phyloP scores from a whole-genome alignment of 2,113 vertebrate species.

The Zootoca vivipara region DNA sequence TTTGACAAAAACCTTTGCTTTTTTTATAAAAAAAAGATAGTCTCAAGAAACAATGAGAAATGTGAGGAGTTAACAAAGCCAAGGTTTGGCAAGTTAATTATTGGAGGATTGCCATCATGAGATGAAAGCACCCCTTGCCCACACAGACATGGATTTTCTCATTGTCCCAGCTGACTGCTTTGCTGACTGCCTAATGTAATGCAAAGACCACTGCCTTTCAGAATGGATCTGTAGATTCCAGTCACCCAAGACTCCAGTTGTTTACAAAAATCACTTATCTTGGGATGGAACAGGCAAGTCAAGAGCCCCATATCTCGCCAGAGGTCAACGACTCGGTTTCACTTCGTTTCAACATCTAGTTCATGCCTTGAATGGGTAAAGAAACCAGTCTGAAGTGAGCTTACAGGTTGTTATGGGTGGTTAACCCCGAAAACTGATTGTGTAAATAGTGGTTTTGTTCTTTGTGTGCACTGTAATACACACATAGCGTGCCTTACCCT shows the following conservation, averaged over 20 bases:
- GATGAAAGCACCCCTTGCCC: not conserved
- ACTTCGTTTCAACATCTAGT: not conserved
- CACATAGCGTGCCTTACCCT: not conserved
- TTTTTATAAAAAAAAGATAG: not conserved
- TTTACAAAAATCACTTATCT: constrained; percentile 13
- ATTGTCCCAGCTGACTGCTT: not conserved
- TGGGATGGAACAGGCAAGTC: not conserved
- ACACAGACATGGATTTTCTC: not conserved
- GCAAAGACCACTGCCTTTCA: not conserved
- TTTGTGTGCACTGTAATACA: not conserved
- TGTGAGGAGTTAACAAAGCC: not conserved
- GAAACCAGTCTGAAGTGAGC: not conserved
- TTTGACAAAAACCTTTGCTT: not conserved
- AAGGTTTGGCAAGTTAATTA: not conserved
- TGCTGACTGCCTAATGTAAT: not conserved
- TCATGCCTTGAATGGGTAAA: constrained; percentile 3
- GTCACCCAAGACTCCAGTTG: not conserved
- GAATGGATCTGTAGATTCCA: not conserved
- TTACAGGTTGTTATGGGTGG: not conserved
- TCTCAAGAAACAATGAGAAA: not conserved
- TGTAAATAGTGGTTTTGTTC: not conserved
- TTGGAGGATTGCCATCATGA: not conserved
- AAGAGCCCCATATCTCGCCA: not conserved
- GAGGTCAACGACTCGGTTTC: not conserved
- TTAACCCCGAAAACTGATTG: constrained; percentile 3